These are phyloP conservation scores for Gasterosteus aculeatus DNA, from an alignment of 2,113 vertebrate species.

Conservation along the genomic window DNA sequence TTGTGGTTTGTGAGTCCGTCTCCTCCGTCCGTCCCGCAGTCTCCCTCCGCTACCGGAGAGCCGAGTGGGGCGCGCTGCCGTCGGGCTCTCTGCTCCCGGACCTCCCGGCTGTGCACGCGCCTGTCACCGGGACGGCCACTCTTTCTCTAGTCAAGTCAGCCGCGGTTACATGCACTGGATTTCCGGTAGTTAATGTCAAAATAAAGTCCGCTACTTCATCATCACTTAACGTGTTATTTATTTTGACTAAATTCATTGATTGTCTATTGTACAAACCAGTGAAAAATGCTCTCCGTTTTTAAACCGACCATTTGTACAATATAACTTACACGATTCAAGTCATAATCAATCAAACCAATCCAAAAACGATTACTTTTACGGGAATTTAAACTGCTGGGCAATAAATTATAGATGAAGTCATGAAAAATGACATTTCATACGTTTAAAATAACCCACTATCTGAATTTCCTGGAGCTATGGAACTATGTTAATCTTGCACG, in stretches of 20 bases:
- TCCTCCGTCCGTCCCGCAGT: constrained; percentile 8
- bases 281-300: background rate
- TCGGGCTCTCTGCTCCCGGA: constrained; percentile 50
- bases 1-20: background rate
- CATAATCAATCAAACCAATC: background rate
- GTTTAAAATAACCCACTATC: too few relatives aligned
- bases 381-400: too few relatives aligned
- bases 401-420: too few relatives aligned
- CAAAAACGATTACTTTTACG: too few relatives aligned
- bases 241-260: background rate
- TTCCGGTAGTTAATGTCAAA: constrained; percentile 43
- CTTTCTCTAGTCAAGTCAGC: background rate
- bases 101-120: constrained; percentile 44
- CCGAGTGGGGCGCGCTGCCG: constrained; percentile 28
- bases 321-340: background rate
- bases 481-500: background rate
- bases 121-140: constrained; percentile 30
- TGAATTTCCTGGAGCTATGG: background rate
- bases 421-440: too few relatives aligned
- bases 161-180: accelerated
- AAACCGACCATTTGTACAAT: background rate
- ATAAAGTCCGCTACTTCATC: constrained; percentile 18
- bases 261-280: background rate
- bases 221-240: too few relatives aligned
- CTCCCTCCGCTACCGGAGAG: constrained; percentile 13